Evolutionary conservation across 2,797 vertebrate species (phyloP).

Genomic region (Ctenosaura bakeri): DNA sequence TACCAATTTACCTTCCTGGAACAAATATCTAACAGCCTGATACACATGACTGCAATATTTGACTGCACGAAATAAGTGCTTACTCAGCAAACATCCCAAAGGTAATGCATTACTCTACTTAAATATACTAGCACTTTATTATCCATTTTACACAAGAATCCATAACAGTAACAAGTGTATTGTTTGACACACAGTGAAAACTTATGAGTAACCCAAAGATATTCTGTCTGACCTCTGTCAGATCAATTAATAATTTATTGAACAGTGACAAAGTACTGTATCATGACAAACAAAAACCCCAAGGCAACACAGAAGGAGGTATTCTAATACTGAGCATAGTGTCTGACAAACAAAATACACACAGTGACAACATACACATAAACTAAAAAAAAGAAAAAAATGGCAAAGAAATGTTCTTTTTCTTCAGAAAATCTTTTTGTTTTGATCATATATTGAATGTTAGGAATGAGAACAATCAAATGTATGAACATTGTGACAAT

Average conservation of each 20-base stretch:
- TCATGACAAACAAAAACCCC: conserved; percentile 37
- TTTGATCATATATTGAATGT: conserved; percentile 12
- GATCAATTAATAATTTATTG: conserved; percentile 56
- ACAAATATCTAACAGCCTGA: conserved; percentile 50
- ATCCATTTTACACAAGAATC: conserved; percentile 59
- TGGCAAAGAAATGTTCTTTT: conserved; percentile 14
- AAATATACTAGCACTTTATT: conserved; percentile 58
- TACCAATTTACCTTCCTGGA: conserved; percentile 49
- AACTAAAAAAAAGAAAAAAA: conserved; percentile 14
- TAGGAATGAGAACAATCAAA: conserved; percentile 11
- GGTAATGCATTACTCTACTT: conserved; percentile 61
- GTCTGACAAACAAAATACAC: neutral
- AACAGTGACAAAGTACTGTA: conserved; percentile 54
- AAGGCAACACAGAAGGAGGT: conserved; percentile 36
- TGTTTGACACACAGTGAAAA: conserved; percentile 59
- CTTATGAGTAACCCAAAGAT: conserved; percentile 39
- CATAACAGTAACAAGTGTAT: conserved; percentile 15
- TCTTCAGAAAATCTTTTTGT: conserved; percentile 16
- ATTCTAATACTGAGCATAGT: conserved; percentile 24
- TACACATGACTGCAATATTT: conserved; percentile 27
- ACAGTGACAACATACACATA: neutral
- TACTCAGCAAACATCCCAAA: conserved; percentile 60
- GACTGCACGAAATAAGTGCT: conserved; percentile 57
- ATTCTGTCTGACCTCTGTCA: conserved; percentile 56
- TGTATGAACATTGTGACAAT: conserved; percentile 36